A percentile compares a stretch with the other conserved stretches of the same genome.
phyloP scores from a whole-genome alignment of 64 coral and sea anemone species.

The Actinia equina region DNA sequence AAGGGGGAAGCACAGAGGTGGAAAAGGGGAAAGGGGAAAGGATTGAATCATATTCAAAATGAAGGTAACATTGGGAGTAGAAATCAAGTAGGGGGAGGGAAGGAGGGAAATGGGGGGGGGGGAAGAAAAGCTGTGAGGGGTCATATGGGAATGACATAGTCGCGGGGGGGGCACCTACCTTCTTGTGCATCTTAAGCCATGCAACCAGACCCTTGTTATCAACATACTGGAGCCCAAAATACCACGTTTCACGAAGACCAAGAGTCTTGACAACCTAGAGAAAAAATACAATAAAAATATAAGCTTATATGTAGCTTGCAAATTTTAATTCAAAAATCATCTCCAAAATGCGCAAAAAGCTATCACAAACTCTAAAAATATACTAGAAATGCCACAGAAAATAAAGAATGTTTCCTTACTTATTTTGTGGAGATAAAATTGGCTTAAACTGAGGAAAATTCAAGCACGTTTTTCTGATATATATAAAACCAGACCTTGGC shows the following conservation, averaged over 20 bases:
- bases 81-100: too few relatives aligned
- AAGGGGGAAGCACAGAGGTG: too few relatives aligned
- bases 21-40: too few relatives aligned
- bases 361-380: not conserved
- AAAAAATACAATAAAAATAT: not conserved
- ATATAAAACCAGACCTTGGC: not conserved
- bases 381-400: not conserved
- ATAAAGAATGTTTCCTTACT: not conserved
- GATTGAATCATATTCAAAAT: too few relatives aligned
- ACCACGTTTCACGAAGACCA: conserved; percentile 95
- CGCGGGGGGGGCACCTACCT: conserved; percentile 41
- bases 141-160: not conserved
- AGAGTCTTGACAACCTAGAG: conserved; percentile 92
- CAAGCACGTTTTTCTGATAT: not conserved
- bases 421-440: not conserved
- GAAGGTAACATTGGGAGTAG: too few relatives aligned
- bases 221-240: conserved; percentile 78
- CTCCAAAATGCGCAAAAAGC: not conserved
- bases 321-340: not conserved
- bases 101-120: too few relatives aligned
- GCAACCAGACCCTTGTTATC: conserved; percentile 75
- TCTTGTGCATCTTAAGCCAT: conserved; percentile 94
- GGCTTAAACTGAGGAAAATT: not conserved
- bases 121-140: not conserved
- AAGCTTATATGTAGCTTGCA: too few relatives aligned